Base-by-base conservation (phyloP, 2,113 vertebrate species). In the Apaloderma vittatum region DNA sequence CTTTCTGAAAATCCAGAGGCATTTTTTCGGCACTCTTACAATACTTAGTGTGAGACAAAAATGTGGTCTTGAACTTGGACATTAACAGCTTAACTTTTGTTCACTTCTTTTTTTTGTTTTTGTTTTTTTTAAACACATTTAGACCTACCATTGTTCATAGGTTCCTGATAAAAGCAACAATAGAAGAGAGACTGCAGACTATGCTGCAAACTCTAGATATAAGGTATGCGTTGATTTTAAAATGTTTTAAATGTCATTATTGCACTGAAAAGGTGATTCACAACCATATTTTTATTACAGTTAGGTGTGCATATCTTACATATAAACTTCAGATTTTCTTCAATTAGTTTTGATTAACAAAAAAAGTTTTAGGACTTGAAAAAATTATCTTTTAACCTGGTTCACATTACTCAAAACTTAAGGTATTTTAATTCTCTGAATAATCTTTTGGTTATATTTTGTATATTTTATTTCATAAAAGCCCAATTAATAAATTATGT, bases 91-190 rank as follows among this genome's bases (percentile, higher is more conserved):
- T 40, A 86, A 66, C 67, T 80, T 72, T 40, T 82, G 17, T 54
- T 96, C 11, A 71, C 78, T 85, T 65, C 51, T 86, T 43, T 62
- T 17, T 55, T 77, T 93, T 87, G 20, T 68, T 94, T 98, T 70
- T n/a, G n/a, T 10, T 40, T 96, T 66, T 95, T 75, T 88, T 71
- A 4, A 92, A 93, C 82, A 58, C 84, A 70, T 96, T 90, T 94
- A 99, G 99, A 84, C 98, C 99, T n/a, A 99, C 99, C 4, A 99
- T 99, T 95, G 99, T 99, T 76, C 99, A 99, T 97, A 98, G 99
- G 86, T 99, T 99, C 97, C 98, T 99, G 89, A 99, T 99, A 97
- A 99, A 99, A 97, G 99, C 99, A 73, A 99, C 99, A 32, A 99
- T 99, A 93, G 99, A 99, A 97, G 99, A 99, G 94, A 97, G 99